These are phyloP conservation scores for Ectropis grisescens DNA, from an alignment of 1,140 invertebrate genomes.

Conservation along the genomic window DNA sequence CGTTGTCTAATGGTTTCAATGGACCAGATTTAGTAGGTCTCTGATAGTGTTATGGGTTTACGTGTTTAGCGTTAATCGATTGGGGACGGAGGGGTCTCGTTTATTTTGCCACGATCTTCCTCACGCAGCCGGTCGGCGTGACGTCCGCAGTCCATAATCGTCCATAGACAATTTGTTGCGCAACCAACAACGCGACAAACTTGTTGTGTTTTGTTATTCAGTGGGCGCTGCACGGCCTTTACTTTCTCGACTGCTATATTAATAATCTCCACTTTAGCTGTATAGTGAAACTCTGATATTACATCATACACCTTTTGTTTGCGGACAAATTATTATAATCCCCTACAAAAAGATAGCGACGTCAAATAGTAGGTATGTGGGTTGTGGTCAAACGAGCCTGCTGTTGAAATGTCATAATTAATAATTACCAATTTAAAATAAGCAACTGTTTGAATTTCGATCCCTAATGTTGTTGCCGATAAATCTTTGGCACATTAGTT, in stretches of 20 bases:
- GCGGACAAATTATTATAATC: too few relatives aligned
- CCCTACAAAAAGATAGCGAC: too few relatives aligned
- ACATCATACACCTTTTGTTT: too few relatives aligned
- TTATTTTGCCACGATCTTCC: conserved; percentile 30
- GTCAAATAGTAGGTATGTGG: too few relatives aligned
- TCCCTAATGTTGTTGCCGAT: too few relatives aligned
- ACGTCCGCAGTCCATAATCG: conserved; percentile 39
- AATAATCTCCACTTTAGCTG: conserved; percentile 20
- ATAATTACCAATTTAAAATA: too few relatives aligned
- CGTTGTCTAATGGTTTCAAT: conserved; percentile 29
- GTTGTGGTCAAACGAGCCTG: too few relatives aligned
- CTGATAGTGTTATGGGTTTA: conserved; percentile 4
- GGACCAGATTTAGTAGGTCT: conserved; percentile 23
- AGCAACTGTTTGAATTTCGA: too few relatives aligned
- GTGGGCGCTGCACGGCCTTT: conserved; percentile 32
- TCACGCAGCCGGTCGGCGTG: conserved; percentile 20
- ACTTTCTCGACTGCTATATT: conserved; percentile 54
- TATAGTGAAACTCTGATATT: too few relatives aligned
- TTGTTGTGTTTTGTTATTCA: conserved; percentile 35
- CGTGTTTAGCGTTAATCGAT: conserved; percentile 9
- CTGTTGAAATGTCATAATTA: too few relatives aligned
- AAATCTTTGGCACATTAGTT: too few relatives aligned
- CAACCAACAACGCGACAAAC: conserved; percentile 34
- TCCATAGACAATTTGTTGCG: conserved; percentile 42
- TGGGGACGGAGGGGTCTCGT: conserved; percentile 13